Evolutionary conservation across 1,140 invertebrate species (phyloP), one percentile per base, ranked within the genome.

Genomic region (Neuroterus valhalla): DNA sequence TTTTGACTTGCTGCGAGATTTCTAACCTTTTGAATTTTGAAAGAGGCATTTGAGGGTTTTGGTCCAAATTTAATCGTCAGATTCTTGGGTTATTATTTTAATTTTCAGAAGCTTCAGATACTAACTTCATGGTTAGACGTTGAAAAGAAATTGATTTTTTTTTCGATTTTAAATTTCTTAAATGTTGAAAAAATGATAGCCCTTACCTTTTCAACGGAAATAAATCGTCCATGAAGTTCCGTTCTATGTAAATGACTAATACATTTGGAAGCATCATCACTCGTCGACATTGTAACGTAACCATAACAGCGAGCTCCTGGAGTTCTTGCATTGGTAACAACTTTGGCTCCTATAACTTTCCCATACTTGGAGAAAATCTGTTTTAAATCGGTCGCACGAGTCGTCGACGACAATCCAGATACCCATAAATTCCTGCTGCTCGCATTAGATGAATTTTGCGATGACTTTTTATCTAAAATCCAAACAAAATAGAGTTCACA

Each of bases 311-410:
- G 93, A 19, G 96, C 95, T 21, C 96, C 96, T 2, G 97, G 96
- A 31, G 95, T 96, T 70, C 94, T 92, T 1, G 97, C 96, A 90
- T 98, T 98, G 1, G 97, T 98, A 0, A 99, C 97, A n/a, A 99
- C 95, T 91, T 98, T 98, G 0, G 97, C 97, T 69, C 96, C 96
- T 84, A 97, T 94, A 4, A 98, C 97, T 93, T 98, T 98, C 80
- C 97, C 97, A 92, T 96, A 94, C 85, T 96, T 96, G 17, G 95
- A 96, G 84, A 98, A 97, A 19, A 97, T 92, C 71, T 95, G 93
- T 87, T 98, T 98, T 73, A 99, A 90, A 89, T 98, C 97, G 62
- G 96, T 96, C 38, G 97, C 97, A 45, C 96, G 92, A 26, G 97
- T 98, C 44, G 94, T 93, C 3, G 96, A 94, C 0, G 96, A 96